Evolutionary conservation across 2,797 vertebrate species (phyloP).

Genomic region (Melanotaenia nigrans): DNA sequence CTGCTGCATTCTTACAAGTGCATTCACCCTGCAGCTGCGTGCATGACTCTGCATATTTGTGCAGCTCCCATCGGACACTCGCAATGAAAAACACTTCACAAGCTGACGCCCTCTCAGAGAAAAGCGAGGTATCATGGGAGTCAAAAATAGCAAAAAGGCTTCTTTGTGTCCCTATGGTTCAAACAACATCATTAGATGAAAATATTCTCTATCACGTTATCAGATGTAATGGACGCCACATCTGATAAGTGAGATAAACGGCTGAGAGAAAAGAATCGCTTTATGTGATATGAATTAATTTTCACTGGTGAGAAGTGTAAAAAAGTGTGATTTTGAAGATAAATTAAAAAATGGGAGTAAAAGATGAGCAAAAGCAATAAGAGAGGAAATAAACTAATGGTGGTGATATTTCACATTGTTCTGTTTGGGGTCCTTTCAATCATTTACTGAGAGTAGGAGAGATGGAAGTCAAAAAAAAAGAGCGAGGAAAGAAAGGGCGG

Average conservation of each 20-base stretch:
- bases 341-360: constrained; percentile 34
- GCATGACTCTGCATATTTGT: constrained; percentile 55
- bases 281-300: constrained; percentile 71
- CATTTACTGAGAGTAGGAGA: constrained; percentile 48
- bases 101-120: constrained; percentile 30
- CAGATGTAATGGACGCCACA: constrained; percentile 68
- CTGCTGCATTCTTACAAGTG: constrained; percentile 25
- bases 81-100: constrained; percentile 27
- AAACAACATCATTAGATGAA: constrained; percentile 53
- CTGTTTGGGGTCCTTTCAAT: constrained; percentile 51
- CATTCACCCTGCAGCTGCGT: constrained; percentile 50
- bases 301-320: constrained; percentile 59
- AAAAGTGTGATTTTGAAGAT: constrained; percentile 50
- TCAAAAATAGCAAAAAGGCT: constrained; percentile 15
- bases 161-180: constrained; percentile 32
- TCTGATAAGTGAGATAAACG: constrained; percentile 64
- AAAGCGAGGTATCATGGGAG: constrained; percentile 38
- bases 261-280: constrained; percentile 54
- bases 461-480: constrained; percentile 39
- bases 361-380: constrained; percentile 16
- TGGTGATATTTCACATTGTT: constrained; percentile 53
- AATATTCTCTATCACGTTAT: constrained; percentile 44
- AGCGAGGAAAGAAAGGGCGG: constrained; percentile 30
- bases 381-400: constrained; percentile 42
- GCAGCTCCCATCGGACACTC: constrained; percentile 34